phyloP scores from a whole-genome alignment of 1,140 invertebrate species.

The Doryteuthis pealeii region DNA sequence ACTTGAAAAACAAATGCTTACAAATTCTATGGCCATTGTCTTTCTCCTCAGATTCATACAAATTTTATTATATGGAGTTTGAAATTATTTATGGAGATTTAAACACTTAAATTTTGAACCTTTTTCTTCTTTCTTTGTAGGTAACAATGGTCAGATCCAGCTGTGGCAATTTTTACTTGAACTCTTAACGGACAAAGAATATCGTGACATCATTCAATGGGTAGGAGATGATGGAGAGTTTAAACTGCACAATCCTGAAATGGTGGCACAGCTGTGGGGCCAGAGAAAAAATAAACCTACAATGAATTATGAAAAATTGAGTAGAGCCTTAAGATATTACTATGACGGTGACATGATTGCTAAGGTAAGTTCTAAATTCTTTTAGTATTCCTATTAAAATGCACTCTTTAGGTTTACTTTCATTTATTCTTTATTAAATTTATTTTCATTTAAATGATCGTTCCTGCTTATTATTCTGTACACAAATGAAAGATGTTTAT shows the following conservation, averaged over 20 bases:
- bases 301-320: conserved; percentile 99
- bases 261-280: conserved; percentile 95
- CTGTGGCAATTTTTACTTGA: conserved; percentile 98
- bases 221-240: conserved; percentile 98
- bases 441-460: no score
- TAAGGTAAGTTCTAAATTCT: conserved; percentile 68
- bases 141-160: conserved; percentile 95
- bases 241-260: conserved; percentile 96
- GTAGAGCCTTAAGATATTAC: conserved; percentile 94
- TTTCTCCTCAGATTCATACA: no score
- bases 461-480: no score
- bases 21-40: no score
- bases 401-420: no score
- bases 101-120: no score
- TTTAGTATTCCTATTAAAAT: neutral
- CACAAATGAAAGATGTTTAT: no score
- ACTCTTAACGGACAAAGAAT: conserved; percentile 75
- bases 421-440: no score
- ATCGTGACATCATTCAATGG: conserved; percentile 72
- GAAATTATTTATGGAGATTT: no score
- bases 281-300: conserved; percentile 97
- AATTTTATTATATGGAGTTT: no score
- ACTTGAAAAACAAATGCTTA: no score
- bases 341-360: conserved; percentile 99
- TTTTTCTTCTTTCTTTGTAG: conserved; percentile 27